Evolutionary conservation across 2,888 invertebrate genomes (phyloP).

Genomic region (Petrophora chlorosata): DNA sequence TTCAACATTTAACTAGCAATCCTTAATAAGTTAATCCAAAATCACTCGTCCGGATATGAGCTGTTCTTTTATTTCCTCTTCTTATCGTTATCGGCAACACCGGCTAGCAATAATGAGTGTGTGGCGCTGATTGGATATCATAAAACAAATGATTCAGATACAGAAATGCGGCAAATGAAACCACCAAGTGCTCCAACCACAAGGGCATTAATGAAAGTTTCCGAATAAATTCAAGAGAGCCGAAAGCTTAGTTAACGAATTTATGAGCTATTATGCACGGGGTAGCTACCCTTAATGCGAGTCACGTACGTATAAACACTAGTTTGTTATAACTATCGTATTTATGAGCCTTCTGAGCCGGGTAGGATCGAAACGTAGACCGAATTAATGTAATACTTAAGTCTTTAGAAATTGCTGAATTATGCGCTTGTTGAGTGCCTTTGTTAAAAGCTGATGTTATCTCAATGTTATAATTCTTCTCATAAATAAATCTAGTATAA

Average conservation of each 20-base stretch:
- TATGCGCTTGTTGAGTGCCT: neutral
- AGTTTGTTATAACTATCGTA: conserved; percentile 43
- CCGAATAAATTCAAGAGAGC: conserved; percentile 7
- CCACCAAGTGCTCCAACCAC: neutral
- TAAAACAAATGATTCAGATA: no score
- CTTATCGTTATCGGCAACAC: no score
- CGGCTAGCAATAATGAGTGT: no score
- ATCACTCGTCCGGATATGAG: no score
- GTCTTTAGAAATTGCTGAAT: conserved; percentile 2
- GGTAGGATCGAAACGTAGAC: conserved; percentile 9
- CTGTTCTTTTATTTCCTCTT: no score
- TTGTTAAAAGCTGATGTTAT: no score
- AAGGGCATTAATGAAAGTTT: conserved; percentile 12
- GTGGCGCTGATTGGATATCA: no score
- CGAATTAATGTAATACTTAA: conserved; percentile 3
- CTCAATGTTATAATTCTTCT: no score
- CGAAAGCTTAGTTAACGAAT: conserved; percentile 21
- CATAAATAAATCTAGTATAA: no score
- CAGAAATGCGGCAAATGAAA: no score
- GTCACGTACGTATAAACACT: conserved; percentile 42
- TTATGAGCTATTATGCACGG: conserved; percentile 27
- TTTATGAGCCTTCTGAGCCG: conserved; percentile 32
- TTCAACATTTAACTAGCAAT: no score
- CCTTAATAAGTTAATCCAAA: no score
- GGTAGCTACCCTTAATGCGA: conserved; percentile 23